Percentiles rank a stretch among this genome's conserved stretches.
Evolutionary conservation across 2,888 invertebrate genomes (phyloP).

Genomic region (Ligdia adustata): DNA sequence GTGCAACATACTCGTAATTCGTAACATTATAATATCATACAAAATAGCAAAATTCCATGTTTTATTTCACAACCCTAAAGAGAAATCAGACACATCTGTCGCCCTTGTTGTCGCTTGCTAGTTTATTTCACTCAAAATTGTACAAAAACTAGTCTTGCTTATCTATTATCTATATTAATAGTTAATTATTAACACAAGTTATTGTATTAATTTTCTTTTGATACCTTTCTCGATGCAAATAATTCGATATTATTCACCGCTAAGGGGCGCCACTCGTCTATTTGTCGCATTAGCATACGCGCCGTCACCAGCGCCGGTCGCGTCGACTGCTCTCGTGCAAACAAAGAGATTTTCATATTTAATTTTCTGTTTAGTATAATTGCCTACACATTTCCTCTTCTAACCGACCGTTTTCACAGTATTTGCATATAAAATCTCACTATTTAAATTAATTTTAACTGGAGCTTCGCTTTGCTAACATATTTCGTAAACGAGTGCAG

Average conservation of each 20-base stretch:
- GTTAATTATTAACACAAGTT: too few species aligned
- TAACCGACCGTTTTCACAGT: conserved; percentile 46
- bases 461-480: background rate
- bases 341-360: conserved; percentile 76
- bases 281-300: conserved; percentile 71
- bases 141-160: too few species aligned
- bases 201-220: too few species aligned
- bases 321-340: conserved; percentile 42
- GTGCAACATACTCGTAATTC: too few species aligned
- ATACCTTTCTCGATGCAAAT: too few species aligned
- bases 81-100: too few species aligned
- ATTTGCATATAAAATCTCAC: conserved; percentile 54
- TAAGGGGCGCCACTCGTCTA: conserved; percentile 54
- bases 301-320: conserved; percentile 37
- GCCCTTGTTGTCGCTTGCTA: too few species aligned
- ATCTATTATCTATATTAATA: too few species aligned
- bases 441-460: conserved; percentile 21
- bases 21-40: too few species aligned
- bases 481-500: background rate
- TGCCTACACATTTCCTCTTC: conserved; percentile 62
- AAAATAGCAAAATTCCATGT: too few species aligned
- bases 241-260: conserved; percentile 20
- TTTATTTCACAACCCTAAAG: too few species aligned
- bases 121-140: too few species aligned
- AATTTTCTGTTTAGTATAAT: conserved; percentile 75